Percentiles rank a stretch among this genome's conserved stretches.
phyloP scores from a whole-genome alignment of 2,113 vertebrate genomes.

The Haemorhous mexicanus region DNA sequence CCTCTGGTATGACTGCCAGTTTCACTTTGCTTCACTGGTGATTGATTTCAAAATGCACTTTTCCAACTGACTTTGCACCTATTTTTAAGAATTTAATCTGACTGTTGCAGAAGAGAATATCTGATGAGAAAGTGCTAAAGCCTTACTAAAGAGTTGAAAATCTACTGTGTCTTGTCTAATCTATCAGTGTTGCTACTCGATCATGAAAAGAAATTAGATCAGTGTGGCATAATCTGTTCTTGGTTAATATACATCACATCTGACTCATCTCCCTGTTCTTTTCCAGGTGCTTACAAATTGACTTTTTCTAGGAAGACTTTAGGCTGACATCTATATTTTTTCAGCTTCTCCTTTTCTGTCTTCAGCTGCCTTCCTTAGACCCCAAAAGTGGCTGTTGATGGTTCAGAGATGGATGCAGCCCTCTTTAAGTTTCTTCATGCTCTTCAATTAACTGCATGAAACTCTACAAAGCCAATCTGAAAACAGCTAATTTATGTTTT shows the following conservation, averaged over 20 bases:
- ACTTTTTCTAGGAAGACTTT: neutral
- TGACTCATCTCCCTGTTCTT: neutral
- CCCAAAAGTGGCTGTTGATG: neutral
- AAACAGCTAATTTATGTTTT: neutral
- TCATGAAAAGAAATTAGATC: neutral
- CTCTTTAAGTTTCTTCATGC: neutral
- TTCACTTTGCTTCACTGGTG: neutral
- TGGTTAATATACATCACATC: neutral
- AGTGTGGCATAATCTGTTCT: neutral
- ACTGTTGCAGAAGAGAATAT: neutral
- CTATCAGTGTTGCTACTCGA: rapidly evolving
- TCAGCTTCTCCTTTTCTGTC: neutral
- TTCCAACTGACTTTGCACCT: neutral
- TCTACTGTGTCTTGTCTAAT: neutral
- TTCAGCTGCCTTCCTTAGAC: neutral
- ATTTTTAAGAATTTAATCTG: neutral
- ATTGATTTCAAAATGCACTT: neutral
- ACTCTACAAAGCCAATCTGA: neutral
- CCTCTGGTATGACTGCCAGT: neutral
- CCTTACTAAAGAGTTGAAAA: neutral
- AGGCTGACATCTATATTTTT: neutral
- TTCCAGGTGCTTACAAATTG: neutral
- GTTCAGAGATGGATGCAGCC: neutral
- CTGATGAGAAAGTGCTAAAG: neutral
- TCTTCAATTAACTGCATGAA: neutral